A percentile compares a stretch with the other conserved stretches of the same genome.
Evolutionary conservation across 2,888 invertebrate genomes (phyloP).

Genomic region (Beris chalybata): DNA sequence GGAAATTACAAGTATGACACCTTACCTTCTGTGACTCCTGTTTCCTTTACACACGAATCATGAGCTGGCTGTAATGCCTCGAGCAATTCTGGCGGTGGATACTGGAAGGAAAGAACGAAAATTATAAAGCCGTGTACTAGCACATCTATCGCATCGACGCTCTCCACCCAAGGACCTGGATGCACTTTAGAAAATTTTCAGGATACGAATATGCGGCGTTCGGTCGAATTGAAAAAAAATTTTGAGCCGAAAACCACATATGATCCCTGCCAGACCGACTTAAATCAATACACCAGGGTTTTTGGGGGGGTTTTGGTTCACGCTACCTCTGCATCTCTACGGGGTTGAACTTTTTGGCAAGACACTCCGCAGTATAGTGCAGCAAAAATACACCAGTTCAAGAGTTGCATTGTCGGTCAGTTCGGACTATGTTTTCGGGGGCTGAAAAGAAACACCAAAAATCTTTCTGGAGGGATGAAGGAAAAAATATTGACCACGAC

Average conservation of each 20-base stretch:
- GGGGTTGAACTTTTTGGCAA: slow-evolving; percentile 39
- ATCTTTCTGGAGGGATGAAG: slow-evolving; percentile 7
- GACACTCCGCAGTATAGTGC: slow-evolving; percentile 24
- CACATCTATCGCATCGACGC: slow-evolving; percentile 8
- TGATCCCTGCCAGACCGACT: slow-evolving; percentile 2
- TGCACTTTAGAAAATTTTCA: neutral
- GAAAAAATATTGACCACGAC: slow-evolving; percentile 31
- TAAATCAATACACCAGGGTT: slow-evolving; percentile 18
- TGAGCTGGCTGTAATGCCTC: slow-evolving; percentile 42
- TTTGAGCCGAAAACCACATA: neutral
- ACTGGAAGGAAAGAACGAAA: slow-evolving; percentile 38
- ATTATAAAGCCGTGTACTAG: neutral
- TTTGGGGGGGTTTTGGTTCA: neutral
- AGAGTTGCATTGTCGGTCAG: slow-evolving; percentile 19
- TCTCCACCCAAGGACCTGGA: slow-evolving; percentile 13
- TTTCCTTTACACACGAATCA: slow-evolving; percentile 45
- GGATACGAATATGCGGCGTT: neutral
- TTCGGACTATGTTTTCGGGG: neutral
- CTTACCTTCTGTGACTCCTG: slow-evolving; percentile 44
- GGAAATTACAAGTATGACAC: neutral
- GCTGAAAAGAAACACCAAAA: neutral
- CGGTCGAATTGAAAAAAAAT: neutral
- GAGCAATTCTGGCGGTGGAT: slow-evolving; percentile 45
- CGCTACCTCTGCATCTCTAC: slow-evolving; percentile 42
- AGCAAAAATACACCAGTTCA: slow-evolving; percentile 18